A percentile compares a stretch with the other conserved stretches of the same genome.
These are phyloP conservation scores for Hylia prasina DNA, from an alignment of 2,113 vertebrate species.

Conservation along the genomic window DNA sequence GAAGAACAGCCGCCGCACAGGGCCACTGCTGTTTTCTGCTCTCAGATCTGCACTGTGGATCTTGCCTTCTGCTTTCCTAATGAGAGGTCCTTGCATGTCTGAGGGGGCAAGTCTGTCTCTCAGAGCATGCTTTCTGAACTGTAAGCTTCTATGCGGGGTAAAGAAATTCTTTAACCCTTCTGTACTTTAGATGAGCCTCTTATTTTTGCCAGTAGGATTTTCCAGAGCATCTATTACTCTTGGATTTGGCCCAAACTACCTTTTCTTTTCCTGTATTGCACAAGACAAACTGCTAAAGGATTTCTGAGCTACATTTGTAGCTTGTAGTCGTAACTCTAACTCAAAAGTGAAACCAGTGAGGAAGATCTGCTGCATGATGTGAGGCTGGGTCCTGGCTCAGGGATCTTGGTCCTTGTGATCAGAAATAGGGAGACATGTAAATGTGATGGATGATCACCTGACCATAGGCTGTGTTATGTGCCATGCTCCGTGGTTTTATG, in stretches of 20 bases:
- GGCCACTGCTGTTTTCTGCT: not conserved
- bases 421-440: not conserved
- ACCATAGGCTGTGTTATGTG: not conserved
- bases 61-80: slow-evolving; percentile 22
- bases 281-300: not conserved
- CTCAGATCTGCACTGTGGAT: slow-evolving; percentile 23
- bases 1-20: not conserved
- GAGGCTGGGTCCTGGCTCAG: not conserved
- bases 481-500: not conserved
- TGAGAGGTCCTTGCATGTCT: not conserved
- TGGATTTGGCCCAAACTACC: not conserved
- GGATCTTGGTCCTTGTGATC: not conserved
- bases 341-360: not conserved
- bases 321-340: not conserved
- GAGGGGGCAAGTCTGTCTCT: not conserved
- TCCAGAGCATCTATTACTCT: not conserved
- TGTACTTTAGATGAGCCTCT: not conserved
- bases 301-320: not conserved
- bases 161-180: not conserved
- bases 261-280: not conserved
- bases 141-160: not conserved
- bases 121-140: not conserved
- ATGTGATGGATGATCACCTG: not conserved
- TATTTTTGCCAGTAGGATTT: not conserved
- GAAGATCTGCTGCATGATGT: not conserved